Evolutionary conservation across 2,797 vertebrate species (phyloP).

Genomic region (Lacerta agilis): DNA sequence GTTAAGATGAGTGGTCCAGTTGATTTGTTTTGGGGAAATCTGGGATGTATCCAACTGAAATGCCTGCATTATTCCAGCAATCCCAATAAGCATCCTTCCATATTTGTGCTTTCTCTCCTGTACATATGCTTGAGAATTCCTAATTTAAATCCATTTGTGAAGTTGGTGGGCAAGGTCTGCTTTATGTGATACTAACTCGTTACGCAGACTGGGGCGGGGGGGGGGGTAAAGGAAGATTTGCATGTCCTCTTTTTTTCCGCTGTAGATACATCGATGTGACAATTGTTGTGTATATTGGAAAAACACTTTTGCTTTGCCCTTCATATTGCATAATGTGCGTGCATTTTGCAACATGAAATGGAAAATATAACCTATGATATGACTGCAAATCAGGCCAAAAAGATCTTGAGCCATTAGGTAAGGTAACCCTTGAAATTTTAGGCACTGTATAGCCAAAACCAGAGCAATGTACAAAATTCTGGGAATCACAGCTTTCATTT

Average conservation of each 20-base stretch:
- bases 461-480: background rate
- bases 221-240: background rate
- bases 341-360: background rate
- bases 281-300: background rate
- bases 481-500: background rate
- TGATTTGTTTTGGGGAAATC: background rate
- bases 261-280: background rate
- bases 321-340: background rate
- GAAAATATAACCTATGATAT: background rate
- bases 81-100: background rate
- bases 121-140: background rate
- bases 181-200: background rate
- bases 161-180: background rate
- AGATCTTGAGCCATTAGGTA: background rate
- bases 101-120: background rate
- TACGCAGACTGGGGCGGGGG: too few relatives aligned
- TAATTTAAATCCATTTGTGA: background rate
- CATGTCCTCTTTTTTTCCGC: background rate
- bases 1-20: background rate
- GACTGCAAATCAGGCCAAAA: background rate
- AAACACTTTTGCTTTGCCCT: background rate
- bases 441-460: background rate
- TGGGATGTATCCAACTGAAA: background rate
- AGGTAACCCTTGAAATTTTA: background rate
- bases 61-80: background rate